A percentile compares a stretch with the other conserved stretches of the same genome.
Conservation (phyloP, 2,888 invertebrate species). For the Sinopyrophorus schimmeli region DNA sequence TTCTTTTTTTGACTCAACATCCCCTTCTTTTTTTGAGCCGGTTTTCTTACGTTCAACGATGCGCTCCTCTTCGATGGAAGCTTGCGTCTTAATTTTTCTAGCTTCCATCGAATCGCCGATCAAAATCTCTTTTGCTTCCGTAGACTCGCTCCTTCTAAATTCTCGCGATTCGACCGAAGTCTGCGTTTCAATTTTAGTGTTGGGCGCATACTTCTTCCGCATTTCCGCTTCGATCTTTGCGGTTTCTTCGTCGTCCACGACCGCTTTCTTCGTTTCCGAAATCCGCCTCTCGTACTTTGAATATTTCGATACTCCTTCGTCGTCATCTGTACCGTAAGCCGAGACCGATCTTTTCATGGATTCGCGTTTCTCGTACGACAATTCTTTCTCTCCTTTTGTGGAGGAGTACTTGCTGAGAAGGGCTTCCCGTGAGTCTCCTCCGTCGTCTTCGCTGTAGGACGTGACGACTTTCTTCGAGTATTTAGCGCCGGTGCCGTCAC, state of each 20-base stretch:
- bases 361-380: constrained; percentile 15
- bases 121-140: constrained; percentile 3
- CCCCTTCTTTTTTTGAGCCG: not conserved
- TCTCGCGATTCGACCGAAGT: constrained; percentile 1
- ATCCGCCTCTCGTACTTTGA: constrained; percentile 23
- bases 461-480: constrained; percentile 18
- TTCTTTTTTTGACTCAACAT: not conserved
- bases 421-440: constrained; percentile 12
- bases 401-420: constrained; percentile 23
- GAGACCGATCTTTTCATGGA: constrained; percentile 13
- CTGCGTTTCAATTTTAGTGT: constrained; percentile 30
- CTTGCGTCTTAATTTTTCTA: constrained; percentile 8
- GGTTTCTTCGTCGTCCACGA: constrained; percentile 27
- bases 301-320: constrained; percentile 17
- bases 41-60: too few relatives aligned
- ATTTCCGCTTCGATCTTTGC: constrained; percentile 38
- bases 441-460: constrained; percentile 19
- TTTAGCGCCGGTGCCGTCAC: constrained; percentile 11
- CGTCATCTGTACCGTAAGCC: constrained; percentile 13
- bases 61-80: constrained; percentile 17
- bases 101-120: constrained; percentile 1
- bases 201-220: constrained; percentile 35
- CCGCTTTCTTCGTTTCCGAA: constrained; percentile 22
- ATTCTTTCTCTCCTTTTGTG: constrained; percentile 9
- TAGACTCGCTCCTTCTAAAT: not conserved